Evolutionary conservation across 2,888 invertebrate genomes (phyloP).

Genomic region (Orthosia gothica): DNA sequence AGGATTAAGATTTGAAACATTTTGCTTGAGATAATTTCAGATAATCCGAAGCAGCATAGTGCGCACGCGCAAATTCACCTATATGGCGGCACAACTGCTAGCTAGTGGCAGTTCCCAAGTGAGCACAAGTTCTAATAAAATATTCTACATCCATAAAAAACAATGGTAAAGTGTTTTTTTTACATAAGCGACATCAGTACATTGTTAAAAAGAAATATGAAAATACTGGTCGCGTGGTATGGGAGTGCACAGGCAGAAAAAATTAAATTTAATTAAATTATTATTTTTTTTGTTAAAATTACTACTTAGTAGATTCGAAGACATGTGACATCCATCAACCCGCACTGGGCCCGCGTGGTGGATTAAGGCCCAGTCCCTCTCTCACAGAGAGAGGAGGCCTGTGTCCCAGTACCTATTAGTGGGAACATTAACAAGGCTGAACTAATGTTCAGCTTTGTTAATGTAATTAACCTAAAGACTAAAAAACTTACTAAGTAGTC

Average conservation of each 20-base stretch:
- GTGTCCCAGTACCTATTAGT: too few relatives aligned
- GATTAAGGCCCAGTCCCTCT: too few relatives aligned
- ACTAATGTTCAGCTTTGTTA: too few relatives aligned
- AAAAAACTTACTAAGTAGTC: too few relatives aligned
- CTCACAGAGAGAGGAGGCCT: too few relatives aligned
- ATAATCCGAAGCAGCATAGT: not conserved
- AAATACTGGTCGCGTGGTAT: slow-evolving; percentile 1
- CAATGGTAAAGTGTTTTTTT: slow-evolving; percentile 1
- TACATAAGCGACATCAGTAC: not conserved
- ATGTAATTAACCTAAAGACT: too few relatives aligned
- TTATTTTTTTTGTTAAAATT: too few relatives aligned
- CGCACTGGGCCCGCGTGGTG: too few relatives aligned
- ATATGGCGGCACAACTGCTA: not conserved
- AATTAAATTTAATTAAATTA: slow-evolving; percentile 1
- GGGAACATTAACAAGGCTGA: too few relatives aligned
- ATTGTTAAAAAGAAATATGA: slow-evolving; percentile 3
- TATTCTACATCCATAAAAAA: slow-evolving; percentile 6
- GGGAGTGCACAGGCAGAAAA: not conserved
- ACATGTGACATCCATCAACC: too few relatives aligned
- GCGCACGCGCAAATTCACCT: not conserved
- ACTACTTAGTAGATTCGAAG: too few relatives aligned
- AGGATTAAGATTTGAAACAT: not conserved
- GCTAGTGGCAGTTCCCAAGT: not conserved
- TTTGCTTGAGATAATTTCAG: slow-evolving; percentile 1
- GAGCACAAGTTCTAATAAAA: not conserved